phyloP scores from a whole-genome alignment of 35 echinoderm and acorn worm genomes.

The Acanthaster planci region DNA sequence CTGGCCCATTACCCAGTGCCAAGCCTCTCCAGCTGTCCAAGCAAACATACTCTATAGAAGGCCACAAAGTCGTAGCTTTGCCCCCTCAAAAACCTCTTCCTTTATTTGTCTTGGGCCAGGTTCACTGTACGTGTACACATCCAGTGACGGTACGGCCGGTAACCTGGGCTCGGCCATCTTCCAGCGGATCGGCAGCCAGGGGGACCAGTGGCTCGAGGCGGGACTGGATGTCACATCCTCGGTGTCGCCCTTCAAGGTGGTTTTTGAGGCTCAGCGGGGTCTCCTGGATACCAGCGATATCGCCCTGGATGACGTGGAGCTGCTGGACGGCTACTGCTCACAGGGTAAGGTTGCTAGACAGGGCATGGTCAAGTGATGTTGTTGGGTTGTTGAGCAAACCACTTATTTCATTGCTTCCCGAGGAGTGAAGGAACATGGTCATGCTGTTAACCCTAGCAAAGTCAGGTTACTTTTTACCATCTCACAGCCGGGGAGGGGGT shows the following conservation, averaged over 20 bases:
- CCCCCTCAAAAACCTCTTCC: too few species aligned
- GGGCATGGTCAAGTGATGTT: too few species aligned
- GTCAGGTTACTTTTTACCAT: too few species aligned
- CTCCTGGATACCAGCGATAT: conserved; percentile 41
- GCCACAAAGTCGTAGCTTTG: too few species aligned
- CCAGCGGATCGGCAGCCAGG: conserved; percentile 19
- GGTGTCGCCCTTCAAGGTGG: conserved; percentile 13
- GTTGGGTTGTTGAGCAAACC: neutral
- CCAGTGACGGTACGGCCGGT: neutral
- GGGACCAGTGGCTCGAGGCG: conserved; percentile 16
- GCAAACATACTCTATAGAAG: too few species aligned
- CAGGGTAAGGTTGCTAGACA: conserved; percentile 25
- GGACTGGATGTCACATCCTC: neutral
- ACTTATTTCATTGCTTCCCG: too few species aligned
- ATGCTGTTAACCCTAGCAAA: too few species aligned
- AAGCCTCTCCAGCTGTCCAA: too few species aligned
- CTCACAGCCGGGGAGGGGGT: neutral
- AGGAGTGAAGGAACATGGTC: too few species aligned
- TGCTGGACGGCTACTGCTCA: conserved; percentile 39
- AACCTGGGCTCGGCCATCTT: conserved; percentile 20
- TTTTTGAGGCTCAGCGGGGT: conserved; percentile 32
- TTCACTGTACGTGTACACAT: conserved; percentile 7
- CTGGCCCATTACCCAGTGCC: too few species aligned
- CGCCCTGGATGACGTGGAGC: conserved; percentile 62
- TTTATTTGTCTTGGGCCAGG: too few species aligned